Conservation (phyloP, 2,888 invertebrate genomes). For the Macaria liturata region DNA sequence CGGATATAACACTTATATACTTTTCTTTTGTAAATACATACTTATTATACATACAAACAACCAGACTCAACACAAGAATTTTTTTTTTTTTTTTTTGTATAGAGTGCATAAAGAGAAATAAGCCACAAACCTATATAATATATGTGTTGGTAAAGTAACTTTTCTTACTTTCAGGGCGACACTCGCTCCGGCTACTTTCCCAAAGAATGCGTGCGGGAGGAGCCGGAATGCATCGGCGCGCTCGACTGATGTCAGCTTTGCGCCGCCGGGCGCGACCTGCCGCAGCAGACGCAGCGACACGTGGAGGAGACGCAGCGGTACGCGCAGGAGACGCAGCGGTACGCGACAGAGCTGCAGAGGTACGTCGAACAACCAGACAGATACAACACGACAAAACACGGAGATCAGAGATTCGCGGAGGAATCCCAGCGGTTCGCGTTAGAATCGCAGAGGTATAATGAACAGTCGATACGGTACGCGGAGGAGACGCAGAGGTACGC, state of each 20-base stretch:
- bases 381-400: conserved; percentile 8
- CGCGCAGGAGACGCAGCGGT: conserved; percentile 25
- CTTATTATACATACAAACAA: no score
- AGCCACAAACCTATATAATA: no score
- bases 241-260: conserved; percentile 79
- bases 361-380: conserved; percentile 25
- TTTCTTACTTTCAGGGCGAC: conserved; percentile 58
- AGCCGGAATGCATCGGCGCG: conserved; percentile 79
- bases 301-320: neutral
- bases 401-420: conserved; percentile 12
- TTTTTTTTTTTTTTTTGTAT: no score
- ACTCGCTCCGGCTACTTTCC: conserved; percentile 89
- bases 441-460: neutral
- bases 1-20: no score
- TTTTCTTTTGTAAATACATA: no score
- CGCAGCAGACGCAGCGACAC: conserved; percentile 26
- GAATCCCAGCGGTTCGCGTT: conserved; percentile 27
- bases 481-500: conserved; percentile 30
- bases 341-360: conserved; percentile 23
- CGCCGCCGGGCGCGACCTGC: conserved; percentile 69
- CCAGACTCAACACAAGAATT: no score
- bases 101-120: no score
- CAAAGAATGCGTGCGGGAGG: conserved; percentile 88
- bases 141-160: neutral
- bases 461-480: neutral